Evolutionary conservation across 2,888 invertebrate genomes (phyloP), one percentile per base, ranked within the genome.

Genomic region (Andrena chrysosceles): DNA sequence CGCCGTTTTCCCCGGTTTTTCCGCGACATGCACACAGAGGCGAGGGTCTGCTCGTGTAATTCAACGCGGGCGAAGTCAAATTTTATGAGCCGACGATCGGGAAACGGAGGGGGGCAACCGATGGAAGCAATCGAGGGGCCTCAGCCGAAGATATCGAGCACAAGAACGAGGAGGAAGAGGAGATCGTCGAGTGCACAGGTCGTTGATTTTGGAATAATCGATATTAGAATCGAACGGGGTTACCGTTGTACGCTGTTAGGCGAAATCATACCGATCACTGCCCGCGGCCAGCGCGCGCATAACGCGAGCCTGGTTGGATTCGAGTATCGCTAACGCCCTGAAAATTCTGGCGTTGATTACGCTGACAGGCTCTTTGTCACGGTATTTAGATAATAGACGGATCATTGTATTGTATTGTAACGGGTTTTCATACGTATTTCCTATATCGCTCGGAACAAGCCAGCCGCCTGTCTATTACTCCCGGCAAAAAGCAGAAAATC

Each of bases 321-420:
- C 73, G 85, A 85, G 77, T 77, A 87, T 83, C 76, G 62, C 54
- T 69, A 73, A 78, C 77, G 66, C 62, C 69, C 66, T 78, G 80
- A 85, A 85, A 87, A 85, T 85, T 87, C 79, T 64, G 78, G 56
- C 78, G 54, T 70, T 83, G 87, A 87, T 84, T 84, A 77, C 87
- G 74, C 49, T 74, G 79, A 79, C 78, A 69, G 82, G 74, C 77
- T 85, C 76, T 78, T 86, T 84, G 84, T 70, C 67, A 63, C 76
- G 56, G 60, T 86, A 81, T 86, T 86, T 86, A 86, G 86, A 86
- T 86, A 84, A 84, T 86, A 77, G 82, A 86, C 77, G 71, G 74
- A 77, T 86, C 81, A 82, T 72, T 82, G 76, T 82, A 82, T 82
- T 82, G 81, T 81, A 81, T 84, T 83, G 81, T 81, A 85, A 84